A percentile compares a stretch with the other conserved stretches of the same genome.
Conservation (phyloP, 2,113 vertebrate genomes). For the Mirza zaza region DNA sequence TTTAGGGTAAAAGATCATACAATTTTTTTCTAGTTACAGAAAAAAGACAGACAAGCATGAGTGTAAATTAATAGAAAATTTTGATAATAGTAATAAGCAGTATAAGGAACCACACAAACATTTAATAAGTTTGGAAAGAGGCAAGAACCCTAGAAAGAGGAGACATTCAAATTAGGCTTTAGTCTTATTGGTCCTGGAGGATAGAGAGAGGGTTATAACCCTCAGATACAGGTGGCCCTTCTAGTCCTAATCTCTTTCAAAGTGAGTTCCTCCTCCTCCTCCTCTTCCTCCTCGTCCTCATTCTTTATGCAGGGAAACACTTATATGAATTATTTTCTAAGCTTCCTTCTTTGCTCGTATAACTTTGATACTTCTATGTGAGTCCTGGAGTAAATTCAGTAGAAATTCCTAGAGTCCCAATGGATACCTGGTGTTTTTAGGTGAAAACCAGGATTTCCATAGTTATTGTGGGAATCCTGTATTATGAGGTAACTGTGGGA, state of each 20-base stretch:
- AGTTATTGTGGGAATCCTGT: not conserved
- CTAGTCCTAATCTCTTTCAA: not conserved
- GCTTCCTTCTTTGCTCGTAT: constrained; percentile 22
- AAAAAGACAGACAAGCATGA: not conserved
- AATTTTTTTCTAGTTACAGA: not conserved
- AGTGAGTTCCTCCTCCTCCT: not conserved
- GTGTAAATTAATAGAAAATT: not conserved
- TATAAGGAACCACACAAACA: not conserved
- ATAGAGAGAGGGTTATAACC: not conserved
- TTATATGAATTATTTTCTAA: not conserved
- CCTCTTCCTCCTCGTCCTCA: not conserved
- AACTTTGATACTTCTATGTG: constrained; percentile 34
- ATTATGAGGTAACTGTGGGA: not conserved
- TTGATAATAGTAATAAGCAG: not conserved
- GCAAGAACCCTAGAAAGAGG: not conserved
- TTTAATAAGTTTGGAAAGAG: not conserved
- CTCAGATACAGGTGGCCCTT: not conserved
- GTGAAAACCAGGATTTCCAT: not conserved
- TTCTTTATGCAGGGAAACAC: not conserved
- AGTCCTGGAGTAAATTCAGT: not conserved
- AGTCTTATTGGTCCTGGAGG: not conserved
- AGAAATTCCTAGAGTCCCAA: constrained; percentile 28
- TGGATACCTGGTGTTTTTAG: not conserved
- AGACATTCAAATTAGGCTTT: not conserved
- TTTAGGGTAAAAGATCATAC: not conserved